Base-by-base conservation (phyloP, 2,888 invertebrate genomes). In the Melinopterus prodromus region DNA sequence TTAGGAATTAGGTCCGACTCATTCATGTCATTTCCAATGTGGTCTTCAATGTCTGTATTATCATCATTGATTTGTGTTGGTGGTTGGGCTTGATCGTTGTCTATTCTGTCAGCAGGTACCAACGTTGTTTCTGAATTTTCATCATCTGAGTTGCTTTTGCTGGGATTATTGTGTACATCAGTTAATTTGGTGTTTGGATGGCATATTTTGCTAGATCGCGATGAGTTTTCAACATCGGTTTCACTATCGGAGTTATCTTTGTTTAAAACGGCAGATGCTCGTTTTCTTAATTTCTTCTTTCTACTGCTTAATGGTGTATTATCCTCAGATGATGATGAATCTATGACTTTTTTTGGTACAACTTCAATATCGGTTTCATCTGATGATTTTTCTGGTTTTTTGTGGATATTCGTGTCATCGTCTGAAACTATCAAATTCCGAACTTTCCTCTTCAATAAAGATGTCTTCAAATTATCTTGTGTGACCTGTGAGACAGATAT, bases 1-100 rank as follows among this genome's bases (percentile, higher is more conserved):
- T 75, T 71, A 7, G 77, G 77, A 6, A 81, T 79, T 6, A 79
- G 69, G 38, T 81, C 79, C 26, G 81, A 77, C 53, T 81, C 79
- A 53, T 81, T 70, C 26, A 79, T 26, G 9, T 12, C 53, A 70
- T 69, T 35, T 35, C 75, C 15, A n/a, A 15, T 7, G 70, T 74
- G 12, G 16, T 37, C 9, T 76, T 78, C 71, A 70, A 35, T 36
- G 2, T 79, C 70, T 69, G 71, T 74, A 16, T 69, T 36, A 38
- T 70, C 16, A 69, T 53, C 26, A 26, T 26, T 26, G 26, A 26
- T 26, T 26, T 26, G 26, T 2, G 26, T 53, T 53, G 53, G 12
- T 53, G 53, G 53, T 53, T 53, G 2, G 53, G 26, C 26, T 26
- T 12, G 53, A 4, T 9, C 53, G 5, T 9, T 12, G 53, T 12